Percentiles rank a stretch among this genome's conserved stretches.
phyloP scores from a whole-genome alignment of 2,113 vertebrate species.

The Albula goreensis region DNA sequence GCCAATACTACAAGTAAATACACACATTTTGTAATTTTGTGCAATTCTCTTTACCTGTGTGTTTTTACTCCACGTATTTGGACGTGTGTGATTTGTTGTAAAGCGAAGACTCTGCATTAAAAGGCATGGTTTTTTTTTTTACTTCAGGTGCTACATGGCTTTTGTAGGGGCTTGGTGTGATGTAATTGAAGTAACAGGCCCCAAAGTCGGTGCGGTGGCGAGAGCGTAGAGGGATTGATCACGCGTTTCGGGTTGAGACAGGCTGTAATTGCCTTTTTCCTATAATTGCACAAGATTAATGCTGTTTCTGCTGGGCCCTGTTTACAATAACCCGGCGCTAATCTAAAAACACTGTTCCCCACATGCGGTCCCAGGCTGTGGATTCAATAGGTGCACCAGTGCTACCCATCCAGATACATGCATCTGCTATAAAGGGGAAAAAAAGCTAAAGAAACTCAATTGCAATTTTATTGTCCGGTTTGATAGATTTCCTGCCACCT shows the following conservation, averaged over 20 bases:
- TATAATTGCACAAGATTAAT: conserved; percentile 71
- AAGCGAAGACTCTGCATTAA: background rate
- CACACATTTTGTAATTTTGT: background rate
- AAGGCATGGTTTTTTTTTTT: background rate
- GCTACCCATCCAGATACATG: conserved; percentile 87
- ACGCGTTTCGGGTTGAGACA: conserved; percentile 41
- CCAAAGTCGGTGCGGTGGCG: conserved; percentile 13
- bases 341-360: conserved; percentile 66
- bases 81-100: background rate
- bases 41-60: background rate
- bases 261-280: conserved; percentile 56
- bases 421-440: conserved; percentile 79
- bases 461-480: conserved; percentile 99
- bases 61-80: background rate
- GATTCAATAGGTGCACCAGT: conserved; percentile 76
- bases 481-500: conserved; percentile 99
- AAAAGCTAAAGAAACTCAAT: conserved; percentile 99
- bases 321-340: conserved; percentile 52
- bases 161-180: conserved; percentile 4
- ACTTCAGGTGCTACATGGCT: background rate
- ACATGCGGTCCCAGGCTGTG: conserved; percentile 70
- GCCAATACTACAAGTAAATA: background rate
- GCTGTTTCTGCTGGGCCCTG: conserved; percentile 47
- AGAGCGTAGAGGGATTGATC: conserved; percentile 43
- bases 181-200: conserved; percentile 9